Evolutionary conservation across 2,113 vertebrate species (phyloP), one percentile per base, ranked within the genome.

Genomic region (Poicephalus meyeri): DNA sequence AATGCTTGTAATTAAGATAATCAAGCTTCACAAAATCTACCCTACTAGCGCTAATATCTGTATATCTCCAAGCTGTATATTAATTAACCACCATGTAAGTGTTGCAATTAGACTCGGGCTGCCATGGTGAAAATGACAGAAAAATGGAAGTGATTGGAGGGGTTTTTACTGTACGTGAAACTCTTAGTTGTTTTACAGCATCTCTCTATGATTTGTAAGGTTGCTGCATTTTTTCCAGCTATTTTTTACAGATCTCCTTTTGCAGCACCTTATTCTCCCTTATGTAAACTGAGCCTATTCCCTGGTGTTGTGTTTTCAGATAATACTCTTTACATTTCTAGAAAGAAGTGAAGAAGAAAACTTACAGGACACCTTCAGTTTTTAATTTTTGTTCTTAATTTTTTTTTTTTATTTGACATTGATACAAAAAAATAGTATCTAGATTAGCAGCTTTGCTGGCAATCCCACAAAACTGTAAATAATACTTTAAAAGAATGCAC

Each of bases 361-460:
- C 77, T 94, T 97, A 91, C 61, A 93, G 89, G 91, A 96, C 88
- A 49, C 78, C 16, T 90, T 96, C 82, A 39, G 12, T 70, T 89
- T 92, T 95, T 87, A 80, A 82, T 71, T 58, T 58, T 73, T 88
- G 85, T 96, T 97, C 86, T 93, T 95, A 18, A 3, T 50, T 69
- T 92, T 95, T 76, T 76, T 70, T 76, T 76, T 70, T 98, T 97
- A 92, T 95, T 97, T 97, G 95, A 98, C 98, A 98, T 97, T 92
- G 91, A 98, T 98, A 98, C 97, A 98, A 98, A 98, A 95, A 98
- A 98, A 98, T 98, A 98, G 97, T 98, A 95, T 98, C 97, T 97
- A 96, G 95, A 97, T 98, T 97, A 98, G 96, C 98, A 98, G 97
- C 97, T 98, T 98, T 96, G 98, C 96, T 97, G 98, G 97, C 93